Base-by-base conservation (phyloP, 2,888 invertebrate species). In the Stegophylla sp. region DNA sequence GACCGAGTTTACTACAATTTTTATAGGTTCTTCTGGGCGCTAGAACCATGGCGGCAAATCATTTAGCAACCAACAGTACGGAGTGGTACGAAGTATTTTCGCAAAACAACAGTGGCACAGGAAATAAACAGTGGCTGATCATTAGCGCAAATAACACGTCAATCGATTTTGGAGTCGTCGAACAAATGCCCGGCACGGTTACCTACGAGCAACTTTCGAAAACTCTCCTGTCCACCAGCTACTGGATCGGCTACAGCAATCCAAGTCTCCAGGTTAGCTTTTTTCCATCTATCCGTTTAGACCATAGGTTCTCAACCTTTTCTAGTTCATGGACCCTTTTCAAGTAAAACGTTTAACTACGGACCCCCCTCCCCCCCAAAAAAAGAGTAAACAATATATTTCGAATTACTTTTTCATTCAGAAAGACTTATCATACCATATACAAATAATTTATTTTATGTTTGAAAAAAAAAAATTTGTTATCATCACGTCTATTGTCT, bases 71-170 rank as follows among this genome's bases (percentile, higher is more conserved):
- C 10, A 90, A 90, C 84, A 92, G 92, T 1, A 88, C 89, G 81
- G 88, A 91, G 5, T 97, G 96, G 96, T 90, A 91, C 0, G 88
- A 90, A 61, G 87, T 90, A 1, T 90, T 96, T 85, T 88, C 90
- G 0, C 87, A 88, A 10, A 91, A 90, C 86, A 93, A 94, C 88
- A 93, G 94, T 48, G 93, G 92, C 20, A 94, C 94, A 63, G 93
- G 93, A 82, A 92, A 92, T 86, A 94, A 94, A 85, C 95, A 96
- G 86, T 97, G 96, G 96, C 90, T 95, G 84, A 89, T 93, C 9
- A 89, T 94, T 0, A 93, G 95, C 48, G 82, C 83, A 9, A 82
- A 82, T 34, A 81, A 64, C 2, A 66, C 81, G 15, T 82, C 82
- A 48, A 66, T 81, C 26, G 61, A 82, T 86, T 0, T 92, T 12